phyloP scores from a whole-genome alignment of 2,888 invertebrate species.

The Drosophila nigricruria region DNA sequence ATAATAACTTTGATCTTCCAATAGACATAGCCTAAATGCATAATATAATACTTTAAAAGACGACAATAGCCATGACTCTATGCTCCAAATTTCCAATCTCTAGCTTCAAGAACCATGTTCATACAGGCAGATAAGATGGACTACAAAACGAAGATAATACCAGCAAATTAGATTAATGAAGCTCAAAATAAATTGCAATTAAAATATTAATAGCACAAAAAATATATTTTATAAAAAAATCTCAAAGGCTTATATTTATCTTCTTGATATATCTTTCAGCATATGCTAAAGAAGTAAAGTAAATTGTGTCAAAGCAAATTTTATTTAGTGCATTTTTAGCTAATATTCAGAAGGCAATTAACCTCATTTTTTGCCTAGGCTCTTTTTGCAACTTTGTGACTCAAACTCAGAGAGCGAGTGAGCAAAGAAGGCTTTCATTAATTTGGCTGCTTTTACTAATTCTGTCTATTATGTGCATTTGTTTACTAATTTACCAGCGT shows the following conservation, averaged over 20 bases:
- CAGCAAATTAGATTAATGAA: too few relatives aligned
- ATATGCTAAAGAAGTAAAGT: neutral
- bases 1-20: too few relatives aligned
- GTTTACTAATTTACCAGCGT: conserved; percentile 60
- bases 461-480: conserved; percentile 45
- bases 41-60: too few relatives aligned
- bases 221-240: neutral
- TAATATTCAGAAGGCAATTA: conserved; percentile 2
- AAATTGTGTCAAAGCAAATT: neutral
- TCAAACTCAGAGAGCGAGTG: neutral
- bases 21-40: too few relatives aligned
- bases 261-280: neutral
- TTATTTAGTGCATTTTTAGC: neutral
- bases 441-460: conserved; percentile 34
- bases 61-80: too few relatives aligned
- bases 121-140: too few relatives aligned
- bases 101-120: too few relatives aligned
- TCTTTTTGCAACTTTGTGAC: neutral
- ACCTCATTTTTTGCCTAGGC: neutral
- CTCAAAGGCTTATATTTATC: neutral
- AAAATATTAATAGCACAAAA: neutral
- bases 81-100: too few relatives aligned
- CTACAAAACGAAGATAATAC: too few relatives aligned
- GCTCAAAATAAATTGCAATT: too few relatives aligned
- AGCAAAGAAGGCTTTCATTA: conserved; percentile 33